phyloP scores from a whole-genome alignment of 2,797 vertebrate species.

The Molossus alvarezi region DNA sequence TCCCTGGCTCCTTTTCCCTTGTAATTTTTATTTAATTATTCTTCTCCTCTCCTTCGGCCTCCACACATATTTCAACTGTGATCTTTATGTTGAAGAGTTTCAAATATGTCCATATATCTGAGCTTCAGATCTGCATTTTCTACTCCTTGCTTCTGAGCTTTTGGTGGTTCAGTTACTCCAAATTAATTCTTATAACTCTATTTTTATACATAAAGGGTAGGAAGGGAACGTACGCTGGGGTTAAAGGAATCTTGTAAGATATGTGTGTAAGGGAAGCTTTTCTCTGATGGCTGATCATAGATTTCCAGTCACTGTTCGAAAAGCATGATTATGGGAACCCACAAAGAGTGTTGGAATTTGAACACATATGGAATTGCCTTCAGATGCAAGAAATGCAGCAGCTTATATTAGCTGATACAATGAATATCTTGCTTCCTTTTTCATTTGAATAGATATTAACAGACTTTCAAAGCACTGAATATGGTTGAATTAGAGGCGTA shows the following conservation, averaged over 20 bases:
- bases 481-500: background rate
- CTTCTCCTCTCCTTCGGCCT: background rate
- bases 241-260: background rate
- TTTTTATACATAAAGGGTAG: constrained; percentile 19
- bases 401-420: background rate
- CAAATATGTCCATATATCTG: background rate
- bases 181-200: background rate
- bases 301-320: background rate
- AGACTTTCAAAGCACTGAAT: background rate
- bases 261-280: background rate
- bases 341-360: background rate
- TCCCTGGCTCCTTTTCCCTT: background rate
- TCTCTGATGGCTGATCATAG: background rate
- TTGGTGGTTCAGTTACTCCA: background rate
- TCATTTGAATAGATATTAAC: background rate
- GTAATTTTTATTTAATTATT: constrained; percentile 10
- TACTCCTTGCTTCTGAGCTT: background rate
- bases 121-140: background rate
- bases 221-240: background rate
- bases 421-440: background rate
- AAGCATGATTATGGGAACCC: background rate
- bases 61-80: background rate
- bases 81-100: background rate
- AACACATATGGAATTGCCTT: background rate
- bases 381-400: background rate